Percentiles rank a stretch among this genome's conserved stretches.
phyloP scores from a whole-genome alignment of 1,140 invertebrate species.

The Chironomus tepperi region DNA sequence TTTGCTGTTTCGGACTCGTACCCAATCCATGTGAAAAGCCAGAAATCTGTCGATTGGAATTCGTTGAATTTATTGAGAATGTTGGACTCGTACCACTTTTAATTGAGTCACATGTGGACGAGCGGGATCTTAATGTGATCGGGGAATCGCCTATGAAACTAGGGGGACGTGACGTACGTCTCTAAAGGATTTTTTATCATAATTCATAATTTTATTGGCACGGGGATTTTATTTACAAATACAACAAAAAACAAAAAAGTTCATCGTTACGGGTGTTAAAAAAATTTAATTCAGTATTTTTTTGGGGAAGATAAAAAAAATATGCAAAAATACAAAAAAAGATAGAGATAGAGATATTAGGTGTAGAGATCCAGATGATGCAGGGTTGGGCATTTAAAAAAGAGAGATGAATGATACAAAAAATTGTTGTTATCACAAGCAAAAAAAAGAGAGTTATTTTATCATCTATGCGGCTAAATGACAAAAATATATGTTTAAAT shows the following conservation, averaged over 20 bases:
- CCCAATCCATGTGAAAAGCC: conserved; percentile 34
- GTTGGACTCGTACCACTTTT: conserved; percentile 51
- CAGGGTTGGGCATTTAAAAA: not conserved
- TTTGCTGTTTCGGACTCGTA: conserved; percentile 39
- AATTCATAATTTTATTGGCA: not conserved
- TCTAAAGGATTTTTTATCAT: conserved; percentile 47
- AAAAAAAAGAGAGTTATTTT: no score
- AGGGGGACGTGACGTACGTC: conserved; percentile 73
- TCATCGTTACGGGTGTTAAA: not conserved
- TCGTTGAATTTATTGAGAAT: conserved; percentile 34
- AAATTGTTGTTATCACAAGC: not conserved
- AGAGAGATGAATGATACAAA: conserved; percentile 25
- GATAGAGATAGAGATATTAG: not conserved
- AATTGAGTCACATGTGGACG: conserved; percentile 71
- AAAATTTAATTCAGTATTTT: no score
- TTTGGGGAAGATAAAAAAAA: no score
- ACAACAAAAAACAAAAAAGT: conserved; percentile 23
- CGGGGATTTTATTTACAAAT: not conserved
- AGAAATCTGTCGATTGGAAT: conserved; percentile 35
- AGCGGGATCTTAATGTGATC: conserved; percentile 62
- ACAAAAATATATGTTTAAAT: no score
- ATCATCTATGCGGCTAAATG: no score
- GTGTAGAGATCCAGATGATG: no score
- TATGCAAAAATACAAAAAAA: no score
- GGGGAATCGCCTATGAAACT: conserved; percentile 77